Percentiles rank a stretch among this genome's conserved stretches.
Evolutionary conservation across 2,113 vertebrate genomes (phyloP).

Genomic region (Cyrtonyx montezumae): DNA sequence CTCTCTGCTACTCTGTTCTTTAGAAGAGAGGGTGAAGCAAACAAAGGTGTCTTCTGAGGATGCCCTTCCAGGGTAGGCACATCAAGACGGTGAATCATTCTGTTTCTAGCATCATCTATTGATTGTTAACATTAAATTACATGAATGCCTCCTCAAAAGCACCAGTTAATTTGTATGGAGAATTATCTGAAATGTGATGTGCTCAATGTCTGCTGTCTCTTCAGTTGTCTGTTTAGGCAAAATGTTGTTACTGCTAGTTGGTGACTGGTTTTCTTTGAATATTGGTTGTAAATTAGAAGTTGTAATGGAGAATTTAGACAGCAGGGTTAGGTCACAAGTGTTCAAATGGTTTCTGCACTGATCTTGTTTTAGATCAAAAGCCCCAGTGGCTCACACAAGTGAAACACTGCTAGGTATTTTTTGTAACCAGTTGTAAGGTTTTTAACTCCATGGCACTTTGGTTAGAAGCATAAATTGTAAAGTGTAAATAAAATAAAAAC

Average conservation of each 20-base stretch:
- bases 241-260: background rate
- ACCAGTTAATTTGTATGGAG: background rate
- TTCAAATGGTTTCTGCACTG: background rate
- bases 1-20: background rate
- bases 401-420: background rate
- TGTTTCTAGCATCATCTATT: background rate
- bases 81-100: background rate
- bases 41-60: fast-evolving
- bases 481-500: background rate
- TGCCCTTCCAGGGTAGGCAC: background rate
- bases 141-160: background rate
- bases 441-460: background rate
- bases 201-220: background rate
- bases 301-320: background rate
- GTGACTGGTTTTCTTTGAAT: background rate
- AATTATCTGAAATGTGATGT: background rate
- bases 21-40: background rate
- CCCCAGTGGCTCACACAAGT: background rate
- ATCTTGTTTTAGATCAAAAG: background rate
- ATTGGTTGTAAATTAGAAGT: background rate
- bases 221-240: background rate
- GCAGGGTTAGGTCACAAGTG: background rate
- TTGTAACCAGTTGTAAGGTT: background rate
- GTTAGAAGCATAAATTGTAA: background rate
- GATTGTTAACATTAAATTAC: background rate